phyloP scores from a whole-genome alignment of 2,797 vertebrate genomes.

The Chloroceryle amazona region DNA sequence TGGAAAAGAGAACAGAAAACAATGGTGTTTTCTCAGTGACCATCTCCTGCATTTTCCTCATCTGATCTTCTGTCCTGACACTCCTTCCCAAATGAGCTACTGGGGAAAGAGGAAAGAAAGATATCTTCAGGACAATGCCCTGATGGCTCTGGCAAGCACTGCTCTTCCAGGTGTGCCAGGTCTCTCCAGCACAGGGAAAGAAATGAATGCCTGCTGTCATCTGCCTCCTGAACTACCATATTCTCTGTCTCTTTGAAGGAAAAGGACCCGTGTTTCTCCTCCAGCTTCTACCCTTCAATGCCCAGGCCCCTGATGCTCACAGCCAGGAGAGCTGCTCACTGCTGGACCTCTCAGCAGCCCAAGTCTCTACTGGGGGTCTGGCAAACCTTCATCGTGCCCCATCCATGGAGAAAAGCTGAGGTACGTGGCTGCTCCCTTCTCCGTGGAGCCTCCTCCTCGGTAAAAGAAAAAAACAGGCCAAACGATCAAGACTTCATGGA shows the following conservation, averaged over 20 bases:
- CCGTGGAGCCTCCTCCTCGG: background rate
- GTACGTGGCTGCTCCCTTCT: background rate
- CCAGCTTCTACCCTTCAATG: background rate
- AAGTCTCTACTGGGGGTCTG: background rate
- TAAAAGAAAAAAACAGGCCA: background rate
- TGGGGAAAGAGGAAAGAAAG: background rate
- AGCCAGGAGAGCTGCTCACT: background rate
- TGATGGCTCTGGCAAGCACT: background rate
- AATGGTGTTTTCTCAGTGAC: background rate
- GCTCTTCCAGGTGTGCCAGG: background rate
- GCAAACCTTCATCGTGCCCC: background rate
- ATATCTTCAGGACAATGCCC: background rate
- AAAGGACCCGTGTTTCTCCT: background rate
- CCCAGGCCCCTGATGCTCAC: background rate
- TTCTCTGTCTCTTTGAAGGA: background rate
- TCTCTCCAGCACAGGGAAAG: background rate
- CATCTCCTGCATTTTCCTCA: background rate
- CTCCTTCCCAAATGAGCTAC: background rate
- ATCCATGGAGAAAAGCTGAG: background rate
- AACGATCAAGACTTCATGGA: background rate
- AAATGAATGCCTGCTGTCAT: fast-evolving
- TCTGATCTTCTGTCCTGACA: background rate
- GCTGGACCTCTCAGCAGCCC: background rate
- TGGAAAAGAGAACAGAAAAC: background rate
- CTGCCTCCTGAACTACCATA: background rate